A percentile compares a stretch with the other conserved stretches of the same genome.
These are phyloP conservation scores for Remorina albescens DNA, from an alignment of 2,797 vertebrate species.

Conservation along the genomic window DNA sequence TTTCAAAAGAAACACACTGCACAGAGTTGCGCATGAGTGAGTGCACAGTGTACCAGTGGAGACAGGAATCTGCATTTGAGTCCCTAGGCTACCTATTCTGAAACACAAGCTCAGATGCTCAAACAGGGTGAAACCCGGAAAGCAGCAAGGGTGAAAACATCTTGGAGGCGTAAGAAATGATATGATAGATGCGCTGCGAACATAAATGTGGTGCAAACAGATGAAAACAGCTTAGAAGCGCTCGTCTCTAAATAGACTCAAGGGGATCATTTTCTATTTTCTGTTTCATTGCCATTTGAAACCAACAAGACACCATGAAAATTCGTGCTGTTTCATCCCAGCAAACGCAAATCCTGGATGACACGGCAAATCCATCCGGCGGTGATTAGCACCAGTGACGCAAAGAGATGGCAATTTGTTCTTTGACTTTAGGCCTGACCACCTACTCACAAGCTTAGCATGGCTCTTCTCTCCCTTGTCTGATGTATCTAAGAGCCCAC, in stretches of 20 bases:
- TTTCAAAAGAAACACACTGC: conserved; percentile 57
- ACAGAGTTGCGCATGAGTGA: conserved; percentile 57
- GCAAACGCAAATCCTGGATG: conserved; percentile 57
- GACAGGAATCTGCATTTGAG: conserved; percentile 78
- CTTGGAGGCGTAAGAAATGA: conserved; percentile 60
- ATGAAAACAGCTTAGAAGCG: conserved; percentile 63
- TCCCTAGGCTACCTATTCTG: conserved; percentile 63
- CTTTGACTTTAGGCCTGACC: conserved; percentile 74
- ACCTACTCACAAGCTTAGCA: conserved; percentile 67
- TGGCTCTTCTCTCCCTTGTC: conserved; percentile 37
- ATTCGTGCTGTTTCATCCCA: conserved; percentile 52
- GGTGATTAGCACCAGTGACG: conserved; percentile 62
- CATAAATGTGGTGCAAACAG: conserved; percentile 61
- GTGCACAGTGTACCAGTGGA: conserved; percentile 57
- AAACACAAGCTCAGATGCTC: conserved; percentile 60
- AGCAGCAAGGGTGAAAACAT: conserved; percentile 70
- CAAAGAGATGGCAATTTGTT: conserved; percentile 67
- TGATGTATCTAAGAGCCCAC: conserved; percentile 62
- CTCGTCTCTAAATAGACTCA: conserved; percentile 65
- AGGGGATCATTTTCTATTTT: conserved; percentile 62
- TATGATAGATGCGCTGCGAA: conserved; percentile 67
- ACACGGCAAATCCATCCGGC: conserved; percentile 51
- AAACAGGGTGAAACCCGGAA: conserved; percentile 61
- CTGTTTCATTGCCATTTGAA: conserved; percentile 41
- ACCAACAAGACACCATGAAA: conserved; percentile 26